Base-by-base conservation (phyloP, 1,140 invertebrate species). In the Bacillus rossius region DNA sequence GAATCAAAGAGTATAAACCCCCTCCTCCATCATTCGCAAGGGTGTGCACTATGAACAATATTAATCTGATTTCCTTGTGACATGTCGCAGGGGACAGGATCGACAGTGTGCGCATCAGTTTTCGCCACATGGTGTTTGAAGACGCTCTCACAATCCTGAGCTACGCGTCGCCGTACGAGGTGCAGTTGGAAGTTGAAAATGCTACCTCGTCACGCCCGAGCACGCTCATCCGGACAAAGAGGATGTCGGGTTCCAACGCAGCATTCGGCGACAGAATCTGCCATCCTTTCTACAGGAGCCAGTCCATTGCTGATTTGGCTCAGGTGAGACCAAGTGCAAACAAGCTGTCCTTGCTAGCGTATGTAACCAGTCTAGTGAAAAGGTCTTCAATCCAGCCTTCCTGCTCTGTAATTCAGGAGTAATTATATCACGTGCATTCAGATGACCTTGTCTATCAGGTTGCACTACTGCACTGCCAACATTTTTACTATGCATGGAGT, bases 111-210 rank as follows among this genome's bases (percentile, higher is more conserved):
- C 91, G 87, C 34, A 91, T 95, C 22, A 90, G 86, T 59, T 92
- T 94, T 68, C 81, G 87, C 40, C 89, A 89, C 55, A 94, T 94
- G 77, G 91, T 93, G 0, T 87, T 91, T 68, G 91, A 95, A 73
- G 93, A 96, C 67, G 93, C 93, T 0, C 72, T 94, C 37, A 88
- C 89, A 1, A 92, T 96, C 59, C 75, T 96, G 3, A 91, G 89
- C 53, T 92, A 94, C 60, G 92, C 92, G 1, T 94, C 92, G n/a
- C 92, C 92, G 0, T 95, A 96, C 67, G 91, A 91, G 62, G 86
- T 93, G 1, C 79, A 82, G 40, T 73, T 91, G 5, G 81, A 86
- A 63, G 80, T 89, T n/a, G 79, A 83, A 55, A 83, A 75, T 63
- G 74, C 50, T 55, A 42, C 57, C 42, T 26, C 37, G 56, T 37